Conservation (phyloP, 1,140 invertebrate species). For the Brachionus manjavacas region DNA sequence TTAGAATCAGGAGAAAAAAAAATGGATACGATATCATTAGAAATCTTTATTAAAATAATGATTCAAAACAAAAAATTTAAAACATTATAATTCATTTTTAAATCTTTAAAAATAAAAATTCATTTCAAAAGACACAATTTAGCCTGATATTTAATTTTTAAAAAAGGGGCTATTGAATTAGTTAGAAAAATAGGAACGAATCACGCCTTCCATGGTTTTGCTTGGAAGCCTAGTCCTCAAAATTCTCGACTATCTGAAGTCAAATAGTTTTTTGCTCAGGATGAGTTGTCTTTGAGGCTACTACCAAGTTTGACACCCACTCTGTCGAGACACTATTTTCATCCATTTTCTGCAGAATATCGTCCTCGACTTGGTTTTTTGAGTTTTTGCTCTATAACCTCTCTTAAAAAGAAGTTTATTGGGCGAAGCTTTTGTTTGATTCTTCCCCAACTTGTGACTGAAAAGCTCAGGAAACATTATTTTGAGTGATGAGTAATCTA, state of each 20-base stretch:
- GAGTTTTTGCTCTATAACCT: neutral
- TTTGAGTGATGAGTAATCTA: neutral
- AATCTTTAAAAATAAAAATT: no score
- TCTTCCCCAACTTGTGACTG: neutral
- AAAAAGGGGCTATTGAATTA: no score
- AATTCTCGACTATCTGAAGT: constrained; percentile 34
- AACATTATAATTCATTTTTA: no score
- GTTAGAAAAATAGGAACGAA: no score
- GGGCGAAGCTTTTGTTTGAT: neutral
- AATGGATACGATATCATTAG: no score
- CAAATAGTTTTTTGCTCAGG: neutral
- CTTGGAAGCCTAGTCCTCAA: constrained; percentile 46
- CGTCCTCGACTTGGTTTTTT: neutral
- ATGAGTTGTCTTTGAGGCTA: neutral
- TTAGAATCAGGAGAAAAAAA: no score
- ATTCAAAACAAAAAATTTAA: no score
- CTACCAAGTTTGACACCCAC: neutral
- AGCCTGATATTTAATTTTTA: no score
- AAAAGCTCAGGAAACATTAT: neutral
- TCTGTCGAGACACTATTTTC: constrained; percentile 9
- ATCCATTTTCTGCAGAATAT: neutral
- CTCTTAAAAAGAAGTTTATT: neutral
- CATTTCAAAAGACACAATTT: no score
- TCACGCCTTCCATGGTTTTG: constrained; percentile 48
- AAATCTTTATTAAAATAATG: no score